Conservation (phyloP, 2,888 invertebrate genomes). For the Chymomyza caudatula region DNA sequence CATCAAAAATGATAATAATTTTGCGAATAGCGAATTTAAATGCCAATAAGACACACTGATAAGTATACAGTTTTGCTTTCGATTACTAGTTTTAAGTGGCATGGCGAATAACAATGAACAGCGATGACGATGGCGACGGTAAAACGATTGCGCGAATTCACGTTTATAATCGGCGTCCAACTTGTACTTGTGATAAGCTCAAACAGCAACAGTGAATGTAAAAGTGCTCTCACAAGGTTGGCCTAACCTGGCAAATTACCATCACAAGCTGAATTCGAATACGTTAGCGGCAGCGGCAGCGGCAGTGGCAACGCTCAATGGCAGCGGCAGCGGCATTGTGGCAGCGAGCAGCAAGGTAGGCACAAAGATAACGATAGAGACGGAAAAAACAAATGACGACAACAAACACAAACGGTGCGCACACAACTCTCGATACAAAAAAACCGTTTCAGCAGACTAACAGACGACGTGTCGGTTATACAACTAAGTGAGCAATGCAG, state of each 20-base stretch:
- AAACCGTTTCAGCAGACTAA: conserved; percentile 71
- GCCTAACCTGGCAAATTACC: conserved; percentile 61
- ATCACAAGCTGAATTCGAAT: conserved; percentile 70
- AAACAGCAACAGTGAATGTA: conserved; percentile 52
- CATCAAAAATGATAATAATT: neutral
- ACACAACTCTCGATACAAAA: conserved; percentile 41
- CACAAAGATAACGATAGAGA: conserved; percentile 68
- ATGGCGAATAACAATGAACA: neutral
- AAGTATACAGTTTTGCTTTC: neutral
- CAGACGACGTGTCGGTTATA: conserved; percentile 65
- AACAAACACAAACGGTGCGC: conserved; percentile 33
- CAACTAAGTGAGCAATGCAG: conserved; percentile 55
- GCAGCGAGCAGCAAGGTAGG: conserved; percentile 42
- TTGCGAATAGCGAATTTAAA: neutral
- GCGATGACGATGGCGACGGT: conserved; percentile 43
- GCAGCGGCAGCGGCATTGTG: conserved; percentile 29
- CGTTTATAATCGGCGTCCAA: conserved; percentile 59
- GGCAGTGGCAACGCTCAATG: conserved; percentile 15
- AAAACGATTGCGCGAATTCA: conserved; percentile 41
- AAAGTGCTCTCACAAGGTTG: conserved; percentile 66
- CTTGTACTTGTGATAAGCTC: conserved; percentile 65
- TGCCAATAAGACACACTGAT: neutral
- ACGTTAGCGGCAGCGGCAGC: conserved; percentile 53
- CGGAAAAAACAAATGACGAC: conserved; percentile 69
- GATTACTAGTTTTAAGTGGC: neutral